Base-by-base conservation (phyloP, 2,113 vertebrate genomes). In the Neolamprologus hecqui region DNA sequence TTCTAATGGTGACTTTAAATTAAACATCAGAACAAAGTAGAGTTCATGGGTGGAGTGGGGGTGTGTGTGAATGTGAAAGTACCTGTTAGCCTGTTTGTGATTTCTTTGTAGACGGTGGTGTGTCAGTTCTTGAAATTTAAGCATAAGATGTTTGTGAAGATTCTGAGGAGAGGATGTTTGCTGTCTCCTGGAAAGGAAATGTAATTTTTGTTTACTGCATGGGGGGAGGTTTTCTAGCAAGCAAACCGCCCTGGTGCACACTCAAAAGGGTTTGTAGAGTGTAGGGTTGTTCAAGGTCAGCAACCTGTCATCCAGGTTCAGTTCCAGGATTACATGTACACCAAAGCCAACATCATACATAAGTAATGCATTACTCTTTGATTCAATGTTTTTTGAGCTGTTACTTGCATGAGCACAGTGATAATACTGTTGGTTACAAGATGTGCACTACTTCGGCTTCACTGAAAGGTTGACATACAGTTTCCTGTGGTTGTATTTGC, bases 401-500 rank as follows among this genome's bases (percentile, higher is more conserved):
- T 42, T 12, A 21, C 17, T 13, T 83, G 31, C 37, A 40, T 9
- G 14, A 81, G 51, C 7, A 5, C 3, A 4, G 8, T 51, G 3
- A 42, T 79, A 17, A 65, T 49, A 54, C 19, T 26, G 40, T 13
- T 12, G 33, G 21, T 33, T 80, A 3, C 13, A 33, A 40, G 45
- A 79, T 79, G 77, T 47, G 77, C 58, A 55, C 47, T 14, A 65
- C 65, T 40, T 19, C 26, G 3, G 75, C 83, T 85, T 86, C 45
- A 73, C 53, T 82, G 80, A 86, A 84, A 86, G 70, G 53, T 54
- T 89, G 70, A 94, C 86, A 87, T 92, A 88, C 86, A 87, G 89
- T 94, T 95, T 94, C 94, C 95, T 95, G 95, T 95, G 92, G 93
- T 95, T 92, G 65, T 86, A 73, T 88, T 80, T 92, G 89, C 85